Evolutionary conservation across 2,113 vertebrate species (phyloP), one percentile per base, ranked within the genome.

Genomic region (Centropus bengalensis): DNA sequence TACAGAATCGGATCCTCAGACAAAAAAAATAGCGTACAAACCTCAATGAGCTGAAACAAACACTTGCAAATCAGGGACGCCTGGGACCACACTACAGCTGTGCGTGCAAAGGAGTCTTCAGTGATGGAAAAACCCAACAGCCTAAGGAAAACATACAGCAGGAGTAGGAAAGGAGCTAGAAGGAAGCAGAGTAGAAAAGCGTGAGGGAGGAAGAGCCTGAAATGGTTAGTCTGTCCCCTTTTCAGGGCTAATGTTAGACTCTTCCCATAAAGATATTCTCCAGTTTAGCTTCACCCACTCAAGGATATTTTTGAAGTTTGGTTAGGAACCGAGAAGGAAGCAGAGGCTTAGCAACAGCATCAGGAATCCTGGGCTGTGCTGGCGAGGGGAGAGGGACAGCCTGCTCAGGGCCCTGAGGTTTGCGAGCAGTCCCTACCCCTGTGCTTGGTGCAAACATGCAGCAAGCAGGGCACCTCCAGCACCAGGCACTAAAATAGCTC

Each of bases 221-320:
- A 85, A 89, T 58, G 86, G 78, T 79, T 66, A 7, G 66, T 89
- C 84, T 95, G 80, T 92, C 88, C 86, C 91, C 73, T 88, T 44
- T n/a, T 26, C 56, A 33, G 51, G 42, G 60, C 79, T 90, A 21
- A 52, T 64, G 76, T 80, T 77, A 67, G 88, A 71, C 69, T 71
- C 32, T 32, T 85, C 80, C 76, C 60, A 92, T 44, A 44, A 30
- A 88, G 82, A 66, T 32, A 14, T 47, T 78, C 94, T 86, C 47
- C 36, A 21, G 51, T 9, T 36, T 5, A 92, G 83, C 83, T 71
- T 93, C 86, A 78, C 95, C 92, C 86, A 86, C 92, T 87, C 49
- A 21, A 38, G 74, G 80, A 33, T 83, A 91, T 90, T 95, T 93
- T 75, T 74, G 80, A 86, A 71, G 77, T 76, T 63, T 32, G 11